Evolutionary conservation across 2,113 vertebrate genomes (phyloP).

Genomic region (Patagioenas fasciata): DNA sequence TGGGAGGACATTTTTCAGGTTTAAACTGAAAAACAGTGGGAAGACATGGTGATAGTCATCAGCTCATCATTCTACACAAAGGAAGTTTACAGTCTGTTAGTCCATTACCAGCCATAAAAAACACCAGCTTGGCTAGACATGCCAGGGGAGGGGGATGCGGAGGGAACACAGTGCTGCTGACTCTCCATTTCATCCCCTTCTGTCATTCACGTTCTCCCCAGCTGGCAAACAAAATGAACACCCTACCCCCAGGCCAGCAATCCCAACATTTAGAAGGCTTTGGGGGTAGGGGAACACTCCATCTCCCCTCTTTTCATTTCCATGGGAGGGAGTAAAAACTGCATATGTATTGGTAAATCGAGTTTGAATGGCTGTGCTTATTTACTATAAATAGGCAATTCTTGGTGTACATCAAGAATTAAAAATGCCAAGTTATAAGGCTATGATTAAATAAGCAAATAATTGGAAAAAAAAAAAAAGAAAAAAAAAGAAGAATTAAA

Average conservation of each 20-base stretch:
- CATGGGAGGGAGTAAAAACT: not conserved
- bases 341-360: not conserved
- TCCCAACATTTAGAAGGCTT: not conserved
- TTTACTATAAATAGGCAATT: not conserved
- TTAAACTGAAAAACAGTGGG: not conserved
- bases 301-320: not conserved
- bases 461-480: not conserved
- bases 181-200: not conserved
- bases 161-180: not conserved
- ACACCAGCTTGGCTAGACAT: not conserved
- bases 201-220: accelerated
- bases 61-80: not conserved
- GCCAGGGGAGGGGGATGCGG: too few relatives aligned
- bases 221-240: not conserved
- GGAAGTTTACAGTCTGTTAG: not conserved
- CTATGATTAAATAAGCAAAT: not conserved
- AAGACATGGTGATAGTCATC: not conserved
- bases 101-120: not conserved
- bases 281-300: not conserved
- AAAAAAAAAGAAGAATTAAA: not conserved
- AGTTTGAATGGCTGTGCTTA: not conserved
- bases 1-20: not conserved
- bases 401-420: not conserved
- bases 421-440: not conserved
- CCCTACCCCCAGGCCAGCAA: not conserved